phyloP scores from a whole-genome alignment of 2,797 vertebrate species.

The Typhlichthys subterraneus region DNA sequence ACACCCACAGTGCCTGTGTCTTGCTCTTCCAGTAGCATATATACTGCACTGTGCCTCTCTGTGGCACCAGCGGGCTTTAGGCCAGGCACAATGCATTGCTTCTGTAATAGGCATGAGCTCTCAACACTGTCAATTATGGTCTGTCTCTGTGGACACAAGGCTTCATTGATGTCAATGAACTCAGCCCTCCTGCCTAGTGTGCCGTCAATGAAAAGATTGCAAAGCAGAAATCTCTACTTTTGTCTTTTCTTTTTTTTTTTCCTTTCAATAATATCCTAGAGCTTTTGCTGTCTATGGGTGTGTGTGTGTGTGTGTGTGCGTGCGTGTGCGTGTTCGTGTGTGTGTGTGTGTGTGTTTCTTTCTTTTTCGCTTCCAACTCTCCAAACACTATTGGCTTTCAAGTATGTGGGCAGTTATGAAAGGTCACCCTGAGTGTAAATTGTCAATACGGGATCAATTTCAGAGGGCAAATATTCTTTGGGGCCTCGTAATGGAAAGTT shows the following conservation, averaged over 20 bases:
- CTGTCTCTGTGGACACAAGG: slow-evolving; percentile 38
- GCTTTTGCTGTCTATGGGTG: slow-evolving; percentile 38
- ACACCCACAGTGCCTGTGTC: too few relatives aligned
- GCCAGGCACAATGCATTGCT: slow-evolving; percentile 45
- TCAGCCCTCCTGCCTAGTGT: slow-evolving; percentile 42
- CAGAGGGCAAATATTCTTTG: slow-evolving; percentile 76
- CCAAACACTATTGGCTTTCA: slow-evolving; percentile 71
- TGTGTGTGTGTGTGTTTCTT: slow-evolving; percentile 13
- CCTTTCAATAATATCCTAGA: slow-evolving; percentile 61
- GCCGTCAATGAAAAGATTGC: slow-evolving; percentile 38
- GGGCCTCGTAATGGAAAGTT: slow-evolving; percentile 75
- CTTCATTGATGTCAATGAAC: slow-evolving; percentile 42
- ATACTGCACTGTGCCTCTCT: slow-evolving; percentile 9
- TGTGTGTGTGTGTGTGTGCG: not conserved
- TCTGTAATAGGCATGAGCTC: slow-evolving; percentile 43
- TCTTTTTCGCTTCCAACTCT: slow-evolving; percentile 45
- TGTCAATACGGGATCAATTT: slow-evolving; percentile 79
- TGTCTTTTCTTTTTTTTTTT: slow-evolving; percentile 25
- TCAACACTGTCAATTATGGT: slow-evolving; percentile 44
- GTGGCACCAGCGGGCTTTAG: slow-evolving; percentile 26
- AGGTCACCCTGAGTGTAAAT: slow-evolving; percentile 82
- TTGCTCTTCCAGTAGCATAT: too few relatives aligned
- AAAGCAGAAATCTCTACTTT: slow-evolving; percentile 30
- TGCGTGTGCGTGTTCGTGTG: slow-evolving; percentile 2
- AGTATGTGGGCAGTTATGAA: slow-evolving; percentile 75